These are phyloP conservation scores for Hipposideros armiger DNA, from an alignment of 2,113 vertebrate genomes.

Conservation along the genomic window DNA sequence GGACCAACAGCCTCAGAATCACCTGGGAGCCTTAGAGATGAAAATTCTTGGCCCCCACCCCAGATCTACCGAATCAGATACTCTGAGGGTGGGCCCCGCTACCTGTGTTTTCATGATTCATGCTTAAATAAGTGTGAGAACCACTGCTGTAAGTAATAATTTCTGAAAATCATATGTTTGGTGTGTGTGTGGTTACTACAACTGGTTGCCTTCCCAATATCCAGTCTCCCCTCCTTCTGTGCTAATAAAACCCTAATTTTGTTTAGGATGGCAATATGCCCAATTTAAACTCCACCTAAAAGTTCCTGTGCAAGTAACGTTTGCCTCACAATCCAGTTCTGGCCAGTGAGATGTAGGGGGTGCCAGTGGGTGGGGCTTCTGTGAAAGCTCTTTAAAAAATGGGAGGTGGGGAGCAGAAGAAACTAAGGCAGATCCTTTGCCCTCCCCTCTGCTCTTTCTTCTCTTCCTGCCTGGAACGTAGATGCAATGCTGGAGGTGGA, in stretches of 20 bases:
- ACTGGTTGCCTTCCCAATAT: not conserved
- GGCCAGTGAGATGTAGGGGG: not conserved
- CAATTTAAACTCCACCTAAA: not conserved
- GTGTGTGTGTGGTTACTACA: not conserved
- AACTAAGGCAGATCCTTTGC: not conserved
- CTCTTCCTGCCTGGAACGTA: not conserved
- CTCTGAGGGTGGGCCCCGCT: not conserved
- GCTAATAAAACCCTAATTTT: not conserved
- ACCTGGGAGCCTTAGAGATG: not conserved
- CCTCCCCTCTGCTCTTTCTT: not conserved
- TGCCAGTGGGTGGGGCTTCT: not conserved
- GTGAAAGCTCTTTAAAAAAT: not conserved
- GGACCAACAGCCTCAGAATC: not conserved
- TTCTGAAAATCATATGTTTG: rapidly evolving
- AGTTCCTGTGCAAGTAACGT: not conserved
- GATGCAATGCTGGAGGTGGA: not conserved
- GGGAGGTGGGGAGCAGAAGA: not conserved
- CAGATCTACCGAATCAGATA: not conserved
- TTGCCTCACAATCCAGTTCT: not conserved
- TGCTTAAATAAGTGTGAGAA: not conserved
- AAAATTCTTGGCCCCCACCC: not conserved
- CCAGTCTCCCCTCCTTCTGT: not conserved
- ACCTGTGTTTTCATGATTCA: not conserved
- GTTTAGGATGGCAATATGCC: not conserved
- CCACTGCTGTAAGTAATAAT: not conserved